These are phyloP conservation scores for Ctenodactylus gundi DNA, from an alignment of 2,113 vertebrate species.

Conservation along the genomic window DNA sequence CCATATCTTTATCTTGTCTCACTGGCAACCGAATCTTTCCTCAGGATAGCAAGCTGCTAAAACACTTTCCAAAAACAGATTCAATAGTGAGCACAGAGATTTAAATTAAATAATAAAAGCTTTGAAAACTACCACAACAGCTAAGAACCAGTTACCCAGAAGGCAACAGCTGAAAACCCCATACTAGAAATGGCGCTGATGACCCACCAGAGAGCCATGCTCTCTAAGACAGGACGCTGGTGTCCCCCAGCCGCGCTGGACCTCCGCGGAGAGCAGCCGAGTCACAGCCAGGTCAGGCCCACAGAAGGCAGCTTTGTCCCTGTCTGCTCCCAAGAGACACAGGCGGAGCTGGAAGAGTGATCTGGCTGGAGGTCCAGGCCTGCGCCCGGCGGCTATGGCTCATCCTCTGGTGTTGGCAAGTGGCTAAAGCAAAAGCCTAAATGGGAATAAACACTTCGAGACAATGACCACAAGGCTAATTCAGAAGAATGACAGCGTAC, in stretches of 20 bases:
- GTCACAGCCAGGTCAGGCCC: slow-evolving; percentile 3
- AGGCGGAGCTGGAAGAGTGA: slow-evolving; percentile 51
- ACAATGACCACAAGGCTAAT: not conserved
- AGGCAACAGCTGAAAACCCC: slow-evolving; percentile 35
- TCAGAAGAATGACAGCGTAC: not conserved
- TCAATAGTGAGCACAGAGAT: not conserved
- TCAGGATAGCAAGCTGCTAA: not conserved
- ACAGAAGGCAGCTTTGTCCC: slow-evolving; percentile 13
- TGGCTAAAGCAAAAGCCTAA: not conserved
- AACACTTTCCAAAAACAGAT: slow-evolving; percentile 39
- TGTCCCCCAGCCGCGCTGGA: not conserved
- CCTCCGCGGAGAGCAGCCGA: not conserved
- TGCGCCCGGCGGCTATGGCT: not conserved
- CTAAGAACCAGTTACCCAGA: not conserved
- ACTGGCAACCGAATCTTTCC: not conserved
- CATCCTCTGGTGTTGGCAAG: not conserved
- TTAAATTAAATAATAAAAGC: slow-evolving; percentile 25
- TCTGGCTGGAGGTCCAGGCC: not conserved
- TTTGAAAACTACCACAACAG: not conserved
- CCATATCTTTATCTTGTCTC: not conserved
- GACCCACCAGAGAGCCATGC: not conserved
- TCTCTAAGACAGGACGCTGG: not conserved
- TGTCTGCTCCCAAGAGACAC: not conserved
- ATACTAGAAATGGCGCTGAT: not conserved
- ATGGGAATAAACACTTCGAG: not conserved